Evolutionary conservation across 2,888 invertebrate genomes (phyloP).

Genomic region (Campoletis raptor): DNA sequence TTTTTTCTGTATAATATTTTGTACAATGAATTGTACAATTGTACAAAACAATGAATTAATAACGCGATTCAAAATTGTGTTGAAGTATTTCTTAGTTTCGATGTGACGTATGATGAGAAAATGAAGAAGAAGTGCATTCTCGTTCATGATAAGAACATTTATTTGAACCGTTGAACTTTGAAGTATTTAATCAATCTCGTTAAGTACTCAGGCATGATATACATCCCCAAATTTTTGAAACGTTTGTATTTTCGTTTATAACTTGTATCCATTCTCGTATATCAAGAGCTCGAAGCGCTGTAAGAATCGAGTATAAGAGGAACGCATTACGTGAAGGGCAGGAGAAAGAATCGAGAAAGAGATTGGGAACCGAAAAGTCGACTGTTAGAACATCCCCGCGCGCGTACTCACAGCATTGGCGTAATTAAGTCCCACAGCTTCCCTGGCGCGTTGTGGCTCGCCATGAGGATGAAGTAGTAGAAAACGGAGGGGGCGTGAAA

Average conservation of each 20-base stretch:
- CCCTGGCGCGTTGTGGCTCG: slow-evolving; percentile 75
- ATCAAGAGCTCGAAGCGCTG: slow-evolving; percentile 42
- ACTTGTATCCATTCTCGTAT: slow-evolving; percentile 33
- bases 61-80: background rate
- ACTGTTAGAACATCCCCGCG: slow-evolving; percentile 43
- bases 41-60: no score
- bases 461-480: slow-evolving; percentile 55
- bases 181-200: slow-evolving; percentile 29
- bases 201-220: slow-evolving; percentile 24
- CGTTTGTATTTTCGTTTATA: slow-evolving; percentile 4
- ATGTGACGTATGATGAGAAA: background rate
- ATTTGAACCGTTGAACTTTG: slow-evolving; percentile 28
- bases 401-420: slow-evolving; percentile 75
- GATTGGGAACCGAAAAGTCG: slow-evolving; percentile 46
- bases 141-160: slow-evolving; percentile 27
- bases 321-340: slow-evolving; percentile 45
- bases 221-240: background rate
- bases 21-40: no score
- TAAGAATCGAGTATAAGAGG: slow-evolving; percentile 44
- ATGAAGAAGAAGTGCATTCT: slow-evolving; percentile 3
- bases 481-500: slow-evolving; percentile 62
- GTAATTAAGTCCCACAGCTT: slow-evolving; percentile 83
- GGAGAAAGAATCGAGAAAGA: slow-evolving; percentile 17
- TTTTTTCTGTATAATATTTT: no score
- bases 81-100: background rate